Conservation (phyloP, 2,113 vertebrate genomes). For the Protobothrops mucrosquamatus region DNA sequence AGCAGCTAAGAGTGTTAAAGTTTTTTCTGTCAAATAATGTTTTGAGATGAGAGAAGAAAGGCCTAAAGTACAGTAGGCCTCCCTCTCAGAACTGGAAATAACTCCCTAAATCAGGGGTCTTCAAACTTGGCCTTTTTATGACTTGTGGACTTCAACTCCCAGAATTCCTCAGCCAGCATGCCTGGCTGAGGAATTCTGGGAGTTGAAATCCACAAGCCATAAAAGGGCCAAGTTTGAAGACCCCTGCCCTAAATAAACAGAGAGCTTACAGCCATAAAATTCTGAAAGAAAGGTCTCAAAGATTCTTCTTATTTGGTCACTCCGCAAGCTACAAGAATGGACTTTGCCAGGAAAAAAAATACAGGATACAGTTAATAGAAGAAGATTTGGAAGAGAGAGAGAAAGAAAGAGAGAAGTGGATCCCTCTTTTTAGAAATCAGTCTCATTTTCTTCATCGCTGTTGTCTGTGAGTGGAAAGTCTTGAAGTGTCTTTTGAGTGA, state of each 20-base stretch:
- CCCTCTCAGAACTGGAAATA: not conserved
- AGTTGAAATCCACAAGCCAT: no score
- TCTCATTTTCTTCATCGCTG: conserved; percentile 59
- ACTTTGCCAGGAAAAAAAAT: not conserved
- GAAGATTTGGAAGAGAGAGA: not conserved
- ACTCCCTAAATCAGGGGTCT: not conserved
- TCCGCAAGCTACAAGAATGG: not conserved
- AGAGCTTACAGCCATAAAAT: not conserved
- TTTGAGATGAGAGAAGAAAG: not conserved
- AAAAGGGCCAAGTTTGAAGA: no score
- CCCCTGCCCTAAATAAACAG: not conserved
- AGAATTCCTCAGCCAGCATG: no score
- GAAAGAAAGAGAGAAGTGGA: not conserved
- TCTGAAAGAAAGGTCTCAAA: not conserved
- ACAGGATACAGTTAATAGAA: not conserved
- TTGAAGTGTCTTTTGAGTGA: conserved; percentile 47
- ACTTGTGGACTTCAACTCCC: no score
- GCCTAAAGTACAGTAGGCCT: not conserved
- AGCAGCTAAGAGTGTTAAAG: not conserved
- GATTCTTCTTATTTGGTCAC: not conserved
- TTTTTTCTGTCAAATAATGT: not conserved
- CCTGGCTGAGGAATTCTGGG: no score
- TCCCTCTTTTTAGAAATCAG: not conserved
- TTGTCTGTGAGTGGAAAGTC: conserved; percentile 76
- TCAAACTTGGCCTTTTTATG: no score